Conservation (phyloP, 2,113 vertebrate genomes). For the Poeciliopsis retropinna region DNA sequence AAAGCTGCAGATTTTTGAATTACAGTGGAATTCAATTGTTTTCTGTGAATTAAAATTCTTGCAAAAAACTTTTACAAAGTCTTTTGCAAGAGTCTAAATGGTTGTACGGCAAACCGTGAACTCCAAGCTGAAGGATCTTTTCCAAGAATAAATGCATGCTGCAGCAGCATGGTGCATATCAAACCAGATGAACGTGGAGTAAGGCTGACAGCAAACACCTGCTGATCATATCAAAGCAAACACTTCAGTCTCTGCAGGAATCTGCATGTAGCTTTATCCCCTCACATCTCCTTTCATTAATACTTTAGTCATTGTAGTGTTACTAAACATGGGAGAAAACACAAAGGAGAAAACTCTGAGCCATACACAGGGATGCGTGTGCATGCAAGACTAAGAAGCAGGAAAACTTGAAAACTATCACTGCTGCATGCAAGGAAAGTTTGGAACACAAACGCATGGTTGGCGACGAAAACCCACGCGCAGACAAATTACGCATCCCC, state of each 20-base stretch:
- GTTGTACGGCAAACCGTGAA: not conserved
- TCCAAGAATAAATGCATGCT: slow-evolving; percentile 40
- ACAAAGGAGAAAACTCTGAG: not conserved
- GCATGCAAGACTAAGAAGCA: not conserved
- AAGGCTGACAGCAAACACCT: slow-evolving; percentile 59
- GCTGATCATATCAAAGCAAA: slow-evolving; percentile 54
- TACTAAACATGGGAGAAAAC: not conserved
- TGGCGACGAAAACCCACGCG: not conserved
- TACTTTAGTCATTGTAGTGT: not conserved
- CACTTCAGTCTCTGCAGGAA: slow-evolving; percentile 25
- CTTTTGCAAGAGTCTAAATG: no score
- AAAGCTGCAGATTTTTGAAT: no score
- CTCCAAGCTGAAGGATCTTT: not conserved
- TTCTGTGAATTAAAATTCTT: no score
- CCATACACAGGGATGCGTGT: no score
- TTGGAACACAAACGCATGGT: not conserved
- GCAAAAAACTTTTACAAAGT: no score
- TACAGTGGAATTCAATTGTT: no score
- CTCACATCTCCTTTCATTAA: slow-evolving; percentile 1
- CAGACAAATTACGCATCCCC: not conserved
- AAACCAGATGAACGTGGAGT: slow-evolving; percentile 37
- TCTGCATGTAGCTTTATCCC: slow-evolving; percentile 20
- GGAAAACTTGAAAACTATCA: slow-evolving; percentile 6
- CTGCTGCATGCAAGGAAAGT: not conserved
- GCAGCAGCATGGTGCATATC: slow-evolving; percentile 47